Base-by-base conservation (phyloP, 2,888 invertebrate species). In the Anaspis maculata region DNA sequence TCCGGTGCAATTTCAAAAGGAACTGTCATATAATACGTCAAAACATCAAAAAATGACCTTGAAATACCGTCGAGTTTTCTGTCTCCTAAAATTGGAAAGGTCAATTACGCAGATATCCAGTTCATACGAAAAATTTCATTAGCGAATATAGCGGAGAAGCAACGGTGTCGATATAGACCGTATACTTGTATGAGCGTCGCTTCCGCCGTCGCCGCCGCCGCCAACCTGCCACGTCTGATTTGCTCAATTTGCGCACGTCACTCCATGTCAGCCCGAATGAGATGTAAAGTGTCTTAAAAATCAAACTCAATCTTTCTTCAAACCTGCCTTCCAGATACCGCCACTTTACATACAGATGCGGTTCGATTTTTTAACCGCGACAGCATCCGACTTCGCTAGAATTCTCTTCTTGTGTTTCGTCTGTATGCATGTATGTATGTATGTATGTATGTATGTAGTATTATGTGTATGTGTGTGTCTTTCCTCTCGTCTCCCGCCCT, bases 231-330 rank as follows among this genome's bases (percentile, higher is more conserved):
- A 57, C 49, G 52, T 57, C 56, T 58, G 61, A 61, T 63, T 63
- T 63, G 63, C 63, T 60, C 61, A 63, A 63, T 62, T 62, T 61
- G 59, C 59, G 56, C 54, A 55, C 59, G 62, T 61, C 62, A 62
- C 59, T 61, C 58, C 48, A 56, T 53, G 59, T 62, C 61, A 57
- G 48, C 40, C 46, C 44, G 59, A 61, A 60, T 61, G 60, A 60
- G 59, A 60, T 59, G 61, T 59, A 60, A 62, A 62, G 59, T 61
- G 61, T 62, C 63, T 63, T 57, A 61, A 62, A 60, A 63, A 62
- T 63, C 63, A 61, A 61, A 61, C 61, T 59, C 60, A 57, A 63
- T 63, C 59, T 59, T 50, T 57, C 50, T 47, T 55, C 46, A 49
- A 51, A 44, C 48, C 42, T 46, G 49, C 41, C 45, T 41, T n/a